A percentile compares a stretch with the other conserved stretches of the same genome.
These are phyloP conservation scores for Maniola hyperantus DNA, from an alignment of 2,888 invertebrate species.

Conservation along the genomic window DNA sequence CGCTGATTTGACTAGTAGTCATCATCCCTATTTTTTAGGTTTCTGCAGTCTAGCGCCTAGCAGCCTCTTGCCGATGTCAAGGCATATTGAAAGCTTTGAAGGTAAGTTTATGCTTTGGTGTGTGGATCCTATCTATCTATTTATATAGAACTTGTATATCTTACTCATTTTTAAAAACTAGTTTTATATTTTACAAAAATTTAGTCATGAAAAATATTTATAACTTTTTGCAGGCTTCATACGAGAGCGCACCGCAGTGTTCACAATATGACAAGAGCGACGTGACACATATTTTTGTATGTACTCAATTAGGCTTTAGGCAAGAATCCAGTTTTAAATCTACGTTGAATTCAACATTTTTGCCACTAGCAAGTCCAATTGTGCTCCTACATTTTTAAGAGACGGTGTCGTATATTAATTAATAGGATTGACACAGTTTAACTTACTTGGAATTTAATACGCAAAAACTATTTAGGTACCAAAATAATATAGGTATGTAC, in stretches of 20 bases:
- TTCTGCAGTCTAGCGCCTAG: too few species aligned
- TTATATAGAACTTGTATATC: too few species aligned
- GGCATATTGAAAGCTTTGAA: too few species aligned
- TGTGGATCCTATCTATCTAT: too few species aligned
- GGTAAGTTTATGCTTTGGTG: too few species aligned
- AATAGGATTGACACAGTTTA: not conserved
- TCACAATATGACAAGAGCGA: conserved; percentile 28
- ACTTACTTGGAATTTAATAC: not conserved
- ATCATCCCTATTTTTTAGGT: too few species aligned
- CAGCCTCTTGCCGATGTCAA: too few species aligned
- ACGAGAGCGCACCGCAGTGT: conserved; percentile 16
- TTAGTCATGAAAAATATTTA: conserved; percentile 18
- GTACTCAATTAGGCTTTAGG: conserved; percentile 29
- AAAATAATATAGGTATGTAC: too few species aligned
- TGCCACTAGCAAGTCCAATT: conserved; percentile 26
- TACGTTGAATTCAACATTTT: conserved; percentile 25
- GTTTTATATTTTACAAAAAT: conserved; percentile 10
- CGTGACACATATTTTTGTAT: conserved; percentile 33
- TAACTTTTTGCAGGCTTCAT: conserved; percentile 21
- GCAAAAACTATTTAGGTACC: not conserved
- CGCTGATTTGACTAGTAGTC: too few species aligned
- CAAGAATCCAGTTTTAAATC: conserved; percentile 25
- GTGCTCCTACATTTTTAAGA: conserved; percentile 9
- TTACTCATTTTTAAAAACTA: not conserved
- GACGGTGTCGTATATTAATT: not conserved